Percentiles rank a stretch among this genome's conserved stretches.
Conservation (phyloP, 1,140 invertebrate genomes). For the Scaptodrosophila lebanonensis region DNA sequence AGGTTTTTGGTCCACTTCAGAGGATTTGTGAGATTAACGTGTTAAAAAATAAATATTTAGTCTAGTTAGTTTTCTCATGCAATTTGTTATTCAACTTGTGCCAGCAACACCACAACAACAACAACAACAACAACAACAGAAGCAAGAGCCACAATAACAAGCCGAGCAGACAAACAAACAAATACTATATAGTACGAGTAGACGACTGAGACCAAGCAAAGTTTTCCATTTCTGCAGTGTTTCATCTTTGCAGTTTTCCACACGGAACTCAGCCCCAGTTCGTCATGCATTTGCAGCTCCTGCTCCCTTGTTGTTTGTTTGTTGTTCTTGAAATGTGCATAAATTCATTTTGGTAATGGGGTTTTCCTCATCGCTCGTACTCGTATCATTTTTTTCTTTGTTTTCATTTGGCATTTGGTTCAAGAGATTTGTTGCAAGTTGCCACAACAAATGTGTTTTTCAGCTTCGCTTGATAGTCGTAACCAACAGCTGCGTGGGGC, state of each 20-base stretch:
- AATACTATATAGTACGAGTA: too few relatives aligned
- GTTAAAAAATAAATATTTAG: slow-evolving; percentile 74
- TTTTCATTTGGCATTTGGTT: slow-evolving; percentile 42
- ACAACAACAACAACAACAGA: slow-evolving; percentile 56
- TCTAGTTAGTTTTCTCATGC: slow-evolving; percentile 69
- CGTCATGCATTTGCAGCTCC: slow-evolving; percentile 11
- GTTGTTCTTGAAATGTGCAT: slow-evolving; percentile 66
- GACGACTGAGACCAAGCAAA: neutral
- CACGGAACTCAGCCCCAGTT: slow-evolving; percentile 1
- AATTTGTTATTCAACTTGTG: slow-evolving; percentile 52
- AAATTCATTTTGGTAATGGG: slow-evolving; percentile 71
- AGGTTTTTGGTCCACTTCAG: slow-evolving; percentile 55
- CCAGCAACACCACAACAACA: slow-evolving; percentile 27
- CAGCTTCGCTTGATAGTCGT: slow-evolving; percentile 19
- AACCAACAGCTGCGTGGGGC: too few relatives aligned
- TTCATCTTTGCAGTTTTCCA: slow-evolving; percentile 36
- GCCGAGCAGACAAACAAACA: slow-evolving; percentile 20
- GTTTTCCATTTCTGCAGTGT: slow-evolving; percentile 43
- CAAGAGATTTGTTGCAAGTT: slow-evolving; percentile 57
- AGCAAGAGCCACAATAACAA: slow-evolving; percentile 9
- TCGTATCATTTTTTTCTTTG: slow-evolving; percentile 3
- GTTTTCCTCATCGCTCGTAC: slow-evolving; percentile 38
- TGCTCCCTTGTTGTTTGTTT: slow-evolving; percentile 46
- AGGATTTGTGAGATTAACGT: slow-evolving; percentile 72
- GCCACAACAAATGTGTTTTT: slow-evolving; percentile 51